Evolutionary conservation across 2,888 invertebrate species (phyloP), one percentile per base, ranked within the genome.

Genomic region (Xestia rhomboidea): DNA sequence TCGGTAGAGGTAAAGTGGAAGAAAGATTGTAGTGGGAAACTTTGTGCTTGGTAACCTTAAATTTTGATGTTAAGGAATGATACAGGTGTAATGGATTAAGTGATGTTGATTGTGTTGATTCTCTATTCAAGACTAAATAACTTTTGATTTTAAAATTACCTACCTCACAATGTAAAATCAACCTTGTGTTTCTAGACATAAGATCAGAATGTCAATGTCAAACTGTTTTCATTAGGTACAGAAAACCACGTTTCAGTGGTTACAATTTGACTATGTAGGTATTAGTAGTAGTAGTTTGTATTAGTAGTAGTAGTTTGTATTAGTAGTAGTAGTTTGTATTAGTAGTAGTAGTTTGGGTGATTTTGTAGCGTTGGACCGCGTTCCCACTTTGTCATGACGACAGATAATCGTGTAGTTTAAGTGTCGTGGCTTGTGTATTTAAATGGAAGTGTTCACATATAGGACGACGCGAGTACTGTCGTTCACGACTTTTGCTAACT

Each of bases 11-110:
- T 70, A 24, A 67, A 68, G 49, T 70, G 13, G 24, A 78, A 87
- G 85, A 89, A 89, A 90, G 83, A 88, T 81, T 82, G 80, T 84
- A 81, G 82, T 85, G 82, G 79, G 81, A 85, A 82, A 82, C 81
- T 90, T 90, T 87, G 87, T 89, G 88, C 82, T 83, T 85, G 85
- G 82, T 78, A 60, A 81, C 80, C 80, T 81, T 83, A 85, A 76
- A 86, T 89, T 85, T 78, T 69, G 49, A 81, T 73, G 68, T 49
- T 77, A 54, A 68, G 63, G 24, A 34, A 62, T 79, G 11, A 44
- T 66, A 51, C n/a, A 2, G 24, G 44, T 34, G 34, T 27, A 46
- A 51, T 49, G 8, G 27, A 10, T 18, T 30, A 38, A 41, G n/a
- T 34, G 8, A 13, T 67, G 13, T 15, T 46, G 15, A 34, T 34